Base-by-base conservation (phyloP, 1,140 invertebrate genomes). In the Tribolium madens region DNA sequence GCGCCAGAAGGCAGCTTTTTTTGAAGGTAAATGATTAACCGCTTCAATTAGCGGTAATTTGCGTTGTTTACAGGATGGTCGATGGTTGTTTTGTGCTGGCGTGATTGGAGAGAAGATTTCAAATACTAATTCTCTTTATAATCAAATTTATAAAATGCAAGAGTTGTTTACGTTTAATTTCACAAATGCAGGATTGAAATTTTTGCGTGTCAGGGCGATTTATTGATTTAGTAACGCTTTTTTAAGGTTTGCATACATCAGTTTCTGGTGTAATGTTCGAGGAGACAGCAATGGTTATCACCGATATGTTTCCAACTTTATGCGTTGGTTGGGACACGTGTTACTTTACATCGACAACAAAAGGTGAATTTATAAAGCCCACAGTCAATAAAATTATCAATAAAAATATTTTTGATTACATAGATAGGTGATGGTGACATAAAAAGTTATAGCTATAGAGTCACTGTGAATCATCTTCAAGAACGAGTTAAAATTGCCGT, bases 171-270 rank as follows among this genome's bases (percentile, higher is more conserved):
- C 52, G 53, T 60, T 60, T 60, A 60, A 60, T 60, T 60, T 60
- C 21, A 60, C 53, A 60, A 21, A n/a, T 26, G 53, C 53, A 26
- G 18, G 18, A n/a, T 64, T 64, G 57, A 33, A 64, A 31, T 64
- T 33, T 64, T 64, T 33, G 18, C 18, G 10, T 33, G 57, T 31
- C 21, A 33, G 12, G 13, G n/a, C 21, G 57, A 64, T 64, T 64
- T 64, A 64, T 64, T 33, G 57, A 64, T 64, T 64, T 26, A 64
- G 14, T 64, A 64, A 64, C 57, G 31, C 33, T 64, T 64, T n/a
- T 64, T 26, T 26, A 64, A 14, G 9, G 57, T 64, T 64, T 21
- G 15, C 50, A 17, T 60, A 60, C 26, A 60, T 60, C 53, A 60
- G 53, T 60, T 33, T 33, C 4, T 64, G 57, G 57, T 64, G 57